Evolutionary conservation across 2,113 vertebrate species (phyloP).

Genomic region (Solea solea): DNA sequence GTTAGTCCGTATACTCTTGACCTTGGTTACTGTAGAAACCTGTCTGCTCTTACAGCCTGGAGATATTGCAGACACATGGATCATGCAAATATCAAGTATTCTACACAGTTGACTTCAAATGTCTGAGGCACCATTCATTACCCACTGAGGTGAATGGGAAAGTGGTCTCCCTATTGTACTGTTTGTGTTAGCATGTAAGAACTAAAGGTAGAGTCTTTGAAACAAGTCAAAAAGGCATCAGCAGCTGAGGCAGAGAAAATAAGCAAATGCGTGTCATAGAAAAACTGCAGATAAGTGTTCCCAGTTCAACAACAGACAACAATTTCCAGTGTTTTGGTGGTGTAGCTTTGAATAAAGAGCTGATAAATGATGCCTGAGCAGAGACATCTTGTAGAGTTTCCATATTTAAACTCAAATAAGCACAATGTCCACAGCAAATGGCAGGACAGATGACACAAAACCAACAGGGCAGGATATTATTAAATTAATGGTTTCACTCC

Average conservation of each 20-base stretch:
- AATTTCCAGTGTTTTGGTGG: too few relatives aligned
- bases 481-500: background rate
- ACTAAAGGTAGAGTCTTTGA: too few relatives aligned
- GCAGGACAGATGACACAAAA: background rate
- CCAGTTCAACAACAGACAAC: too few relatives aligned
- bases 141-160: background rate
- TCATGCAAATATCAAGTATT: constrained; percentile 3
- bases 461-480: background rate
- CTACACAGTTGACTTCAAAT: background rate
- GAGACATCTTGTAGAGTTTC: background rate
- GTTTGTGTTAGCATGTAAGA: too few relatives aligned
- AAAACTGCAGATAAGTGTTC: too few relatives aligned
- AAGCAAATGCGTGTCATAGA: too few relatives aligned
- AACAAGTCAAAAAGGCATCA: too few relatives aligned
- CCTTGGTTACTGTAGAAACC: background rate
- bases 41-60: background rate
- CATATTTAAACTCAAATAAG: background rate
- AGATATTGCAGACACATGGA: background rate
- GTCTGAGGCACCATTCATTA: background rate
- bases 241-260: too few relatives aligned
- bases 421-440: background rate
- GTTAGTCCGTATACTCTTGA: background rate
- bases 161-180: background rate
- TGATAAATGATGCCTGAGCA: background rate
- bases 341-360: too few relatives aligned